phyloP scores from a whole-genome alignment of 2,113 vertebrate genomes.

The Bungarus multicinctus region DNA sequence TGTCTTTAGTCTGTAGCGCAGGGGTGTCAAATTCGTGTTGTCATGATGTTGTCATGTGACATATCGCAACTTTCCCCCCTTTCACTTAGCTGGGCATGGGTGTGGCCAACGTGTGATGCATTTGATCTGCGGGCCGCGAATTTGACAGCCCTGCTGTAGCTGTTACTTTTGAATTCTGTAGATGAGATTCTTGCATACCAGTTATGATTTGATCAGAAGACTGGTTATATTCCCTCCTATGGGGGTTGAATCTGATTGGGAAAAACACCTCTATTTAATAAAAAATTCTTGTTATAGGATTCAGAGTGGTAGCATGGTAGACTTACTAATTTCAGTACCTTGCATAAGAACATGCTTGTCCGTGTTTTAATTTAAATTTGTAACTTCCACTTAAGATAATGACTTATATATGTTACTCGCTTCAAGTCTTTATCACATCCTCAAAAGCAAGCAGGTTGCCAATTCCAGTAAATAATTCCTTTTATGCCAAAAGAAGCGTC shows the following conservation, averaged over 20 bases:
- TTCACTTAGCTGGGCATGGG: too few relatives aligned
- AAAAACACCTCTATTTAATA: background rate
- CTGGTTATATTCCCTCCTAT: background rate
- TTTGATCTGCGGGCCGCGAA: too few relatives aligned
- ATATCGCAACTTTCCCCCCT: too few relatives aligned
- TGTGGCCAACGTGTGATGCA: too few relatives aligned
- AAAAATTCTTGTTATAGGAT: background rate
- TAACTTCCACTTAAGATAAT: background rate
- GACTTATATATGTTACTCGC: background rate
- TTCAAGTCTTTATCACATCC: background rate
- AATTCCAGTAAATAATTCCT: slow-evolving; percentile 16
- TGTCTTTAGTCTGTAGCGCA: background rate
- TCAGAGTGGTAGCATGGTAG: background rate
- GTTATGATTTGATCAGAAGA: background rate
- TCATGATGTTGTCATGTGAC: too few relatives aligned
- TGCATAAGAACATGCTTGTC: background rate
- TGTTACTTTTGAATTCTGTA: background rate
- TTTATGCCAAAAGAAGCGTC: background rate
- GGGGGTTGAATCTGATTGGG: background rate
- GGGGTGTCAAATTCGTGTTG: too few relatives aligned
- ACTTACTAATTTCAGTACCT: background rate
- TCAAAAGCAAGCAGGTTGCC: background rate
- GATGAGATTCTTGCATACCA: background rate
- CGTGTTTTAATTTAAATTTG: background rate
- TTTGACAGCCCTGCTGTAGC: background rate